phyloP scores from a whole-genome alignment of 2,113 vertebrate species.

The Cebus imitator region DNA sequence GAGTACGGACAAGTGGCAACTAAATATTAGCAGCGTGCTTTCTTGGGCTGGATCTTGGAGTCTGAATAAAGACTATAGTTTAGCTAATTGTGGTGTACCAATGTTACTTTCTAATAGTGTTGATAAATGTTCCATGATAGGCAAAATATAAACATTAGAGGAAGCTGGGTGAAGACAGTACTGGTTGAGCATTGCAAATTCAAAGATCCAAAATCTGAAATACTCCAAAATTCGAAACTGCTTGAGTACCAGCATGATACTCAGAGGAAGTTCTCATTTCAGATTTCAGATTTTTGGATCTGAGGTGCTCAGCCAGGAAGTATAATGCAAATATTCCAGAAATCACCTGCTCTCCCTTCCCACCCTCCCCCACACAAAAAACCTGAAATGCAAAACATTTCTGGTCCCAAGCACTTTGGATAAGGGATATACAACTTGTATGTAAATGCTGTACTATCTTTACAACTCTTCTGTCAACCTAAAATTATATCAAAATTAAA shows the following conservation, averaged over 20 bases:
- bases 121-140: neutral
- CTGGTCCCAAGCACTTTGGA: neutral
- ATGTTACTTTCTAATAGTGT: neutral
- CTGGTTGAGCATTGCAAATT: neutral
- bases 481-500: constrained; percentile 32
- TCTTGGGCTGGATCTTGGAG: neutral
- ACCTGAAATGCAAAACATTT: neutral
- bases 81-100: neutral
- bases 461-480: neutral
- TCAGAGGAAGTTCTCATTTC: neutral
- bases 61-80: neutral
- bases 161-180: neutral
- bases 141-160: neutral
- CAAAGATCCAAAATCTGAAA: neutral
- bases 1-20: neutral
- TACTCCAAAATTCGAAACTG: neutral
- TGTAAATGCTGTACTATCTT: neutral
- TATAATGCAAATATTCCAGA: neutral
- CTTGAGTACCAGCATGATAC: neutral
- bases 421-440: neutral
- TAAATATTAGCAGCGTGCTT: neutral
- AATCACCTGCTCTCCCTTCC: too few species aligned
- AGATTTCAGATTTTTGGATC: neutral
- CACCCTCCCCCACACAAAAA: too few species aligned
- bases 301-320: neutral